Evolutionary conservation across 2,113 vertebrate species (phyloP).

Genomic region (Mixornis gularis): DNA sequence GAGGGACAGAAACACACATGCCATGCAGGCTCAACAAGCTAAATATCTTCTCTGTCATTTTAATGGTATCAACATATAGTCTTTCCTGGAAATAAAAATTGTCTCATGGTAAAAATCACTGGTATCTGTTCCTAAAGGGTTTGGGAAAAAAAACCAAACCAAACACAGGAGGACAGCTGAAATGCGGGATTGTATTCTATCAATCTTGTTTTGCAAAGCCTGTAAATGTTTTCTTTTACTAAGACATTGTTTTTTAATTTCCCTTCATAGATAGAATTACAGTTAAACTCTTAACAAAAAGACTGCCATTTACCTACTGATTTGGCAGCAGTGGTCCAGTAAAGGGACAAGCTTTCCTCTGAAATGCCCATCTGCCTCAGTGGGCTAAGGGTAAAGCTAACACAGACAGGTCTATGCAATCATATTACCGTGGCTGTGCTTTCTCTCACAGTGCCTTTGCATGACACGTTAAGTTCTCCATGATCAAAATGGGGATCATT

Average conservation of each 20-base stretch:
- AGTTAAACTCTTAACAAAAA: not conserved
- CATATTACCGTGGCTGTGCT: not conserved
- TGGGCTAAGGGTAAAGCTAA: not conserved
- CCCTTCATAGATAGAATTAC: not conserved
- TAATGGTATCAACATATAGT: not conserved
- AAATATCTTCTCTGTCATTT: not conserved
- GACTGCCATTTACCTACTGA: not conserved
- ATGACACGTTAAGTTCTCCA: not conserved
- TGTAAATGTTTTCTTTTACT: not conserved
- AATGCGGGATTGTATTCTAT: not conserved
- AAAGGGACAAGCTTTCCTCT: not conserved
- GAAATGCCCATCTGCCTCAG: not conserved
- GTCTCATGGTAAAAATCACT: not conserved
- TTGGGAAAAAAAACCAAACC: not conserved
- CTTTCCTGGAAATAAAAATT: constrained; percentile 21
- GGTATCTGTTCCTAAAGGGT: not conserved
- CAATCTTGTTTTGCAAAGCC: not conserved
- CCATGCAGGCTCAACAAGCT: not conserved
- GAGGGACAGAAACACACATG: not conserved
- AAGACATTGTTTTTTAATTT: not conserved
- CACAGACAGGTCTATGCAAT: not conserved
- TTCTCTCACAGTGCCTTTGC: not conserved
- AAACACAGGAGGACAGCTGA: not conserved
- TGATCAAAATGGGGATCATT: not conserved
- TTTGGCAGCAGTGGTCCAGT: not conserved